Evolutionary conservation across 2,113 vertebrate genomes (phyloP).

Genomic region (Butorides virescens): DNA sequence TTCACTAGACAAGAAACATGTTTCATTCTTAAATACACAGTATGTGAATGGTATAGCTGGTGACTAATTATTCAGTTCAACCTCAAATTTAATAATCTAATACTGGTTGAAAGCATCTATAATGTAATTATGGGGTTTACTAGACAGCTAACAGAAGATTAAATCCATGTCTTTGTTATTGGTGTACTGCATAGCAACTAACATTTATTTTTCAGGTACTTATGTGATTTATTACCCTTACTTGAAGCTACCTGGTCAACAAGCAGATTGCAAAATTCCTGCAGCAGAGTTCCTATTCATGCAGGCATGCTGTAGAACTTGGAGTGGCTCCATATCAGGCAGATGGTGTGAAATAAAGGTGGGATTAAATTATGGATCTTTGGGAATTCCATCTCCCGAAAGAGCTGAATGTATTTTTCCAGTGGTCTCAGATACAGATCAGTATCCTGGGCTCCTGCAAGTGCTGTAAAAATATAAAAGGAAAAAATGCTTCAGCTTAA

Average conservation of each 20-base stretch:
- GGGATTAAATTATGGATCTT: constrained; percentile 48
- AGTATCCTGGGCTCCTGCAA: constrained; percentile 76
- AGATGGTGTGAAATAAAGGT: constrained; percentile 78
- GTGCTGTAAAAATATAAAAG: constrained; percentile 59
- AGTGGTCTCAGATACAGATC: constrained; percentile 78
- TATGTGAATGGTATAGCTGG: not conserved
- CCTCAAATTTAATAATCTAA: not conserved
- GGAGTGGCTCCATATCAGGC: constrained; percentile 81
- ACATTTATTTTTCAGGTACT: not conserved
- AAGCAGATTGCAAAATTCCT: constrained; percentile 82
- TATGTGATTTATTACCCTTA: not conserved
- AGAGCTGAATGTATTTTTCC: constrained; percentile 56
- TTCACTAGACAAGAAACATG: not conserved
- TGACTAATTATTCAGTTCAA: not conserved
- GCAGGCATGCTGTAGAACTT: constrained; percentile 71
- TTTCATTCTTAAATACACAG: not conserved
- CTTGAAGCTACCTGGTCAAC: constrained; percentile 73
- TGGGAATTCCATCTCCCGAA: constrained; percentile 74
- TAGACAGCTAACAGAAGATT: not conserved
- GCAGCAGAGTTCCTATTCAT: constrained; percentile 75
- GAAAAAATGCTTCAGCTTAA: not conserved
- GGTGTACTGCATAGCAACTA: not conserved
- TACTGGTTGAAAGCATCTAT: not conserved
- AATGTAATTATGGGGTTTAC: not conserved
- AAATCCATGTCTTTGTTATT: not conserved